A percentile compares a stretch with the other conserved stretches of the same genome.
These are phyloP conservation scores for Operophtera brumata DNA, from an alignment of 2,888 invertebrate species.

Conservation along the genomic window DNA sequence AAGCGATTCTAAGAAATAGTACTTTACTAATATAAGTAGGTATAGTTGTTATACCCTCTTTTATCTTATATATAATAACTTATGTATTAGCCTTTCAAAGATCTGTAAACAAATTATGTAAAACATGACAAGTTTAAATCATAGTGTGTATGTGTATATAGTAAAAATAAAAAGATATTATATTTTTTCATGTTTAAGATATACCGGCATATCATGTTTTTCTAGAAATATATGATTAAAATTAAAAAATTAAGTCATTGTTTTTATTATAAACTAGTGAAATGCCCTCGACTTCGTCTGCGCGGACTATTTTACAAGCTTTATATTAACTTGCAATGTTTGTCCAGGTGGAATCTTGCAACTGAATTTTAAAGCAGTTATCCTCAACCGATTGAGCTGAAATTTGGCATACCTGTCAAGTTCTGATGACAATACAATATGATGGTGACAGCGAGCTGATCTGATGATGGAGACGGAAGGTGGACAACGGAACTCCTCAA, in stretches of 20 bases:
- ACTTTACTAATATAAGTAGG: neutral
- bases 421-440: no score
- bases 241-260: constrained; percentile 39
- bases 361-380: no score
- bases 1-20: constrained; percentile 20
- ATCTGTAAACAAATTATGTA: constrained; percentile 57
- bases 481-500: no score
- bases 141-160: constrained; percentile 16
- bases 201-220: constrained; percentile 71
- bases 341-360: no score
- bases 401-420: no score
- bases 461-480: no score
- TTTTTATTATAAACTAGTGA: constrained; percentile 8
- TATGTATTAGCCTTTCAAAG: constrained; percentile 45
- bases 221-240: constrained; percentile 68
- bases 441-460: no score
- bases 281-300: no score
- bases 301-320: no score
- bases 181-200: constrained; percentile 61
- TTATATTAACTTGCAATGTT: no score
- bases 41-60: constrained; percentile 10
- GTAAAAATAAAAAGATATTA: constrained; percentile 35
- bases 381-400: no score
- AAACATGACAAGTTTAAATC: constrained; percentile 58
- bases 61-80: constrained; percentile 16